phyloP scores from a whole-genome alignment of 2,113 vertebrate genomes.

The Cynoglossus semilaevis region DNA sequence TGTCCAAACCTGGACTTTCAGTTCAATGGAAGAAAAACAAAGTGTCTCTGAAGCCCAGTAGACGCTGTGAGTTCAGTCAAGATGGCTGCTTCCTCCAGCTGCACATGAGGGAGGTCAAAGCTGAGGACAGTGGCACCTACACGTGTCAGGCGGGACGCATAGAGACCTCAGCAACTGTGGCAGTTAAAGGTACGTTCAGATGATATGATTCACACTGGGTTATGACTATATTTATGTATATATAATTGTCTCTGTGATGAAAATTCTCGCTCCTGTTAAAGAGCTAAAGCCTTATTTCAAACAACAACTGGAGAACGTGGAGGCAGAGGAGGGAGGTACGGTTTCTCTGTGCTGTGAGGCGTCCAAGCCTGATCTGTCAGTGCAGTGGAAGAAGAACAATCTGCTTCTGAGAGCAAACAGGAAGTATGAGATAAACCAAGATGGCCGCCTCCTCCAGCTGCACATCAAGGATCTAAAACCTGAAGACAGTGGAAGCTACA shows the following conservation, averaged over 20 bases:
- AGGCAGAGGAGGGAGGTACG: slow-evolving; percentile 25
- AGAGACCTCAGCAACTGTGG: slow-evolving; percentile 38
- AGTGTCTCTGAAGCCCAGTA: slow-evolving; percentile 27
- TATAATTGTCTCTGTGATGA: not conserved
- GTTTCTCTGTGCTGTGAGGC: slow-evolving; percentile 54
- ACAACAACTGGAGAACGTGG: slow-evolving; percentile 32
- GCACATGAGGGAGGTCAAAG: slow-evolving; percentile 33
- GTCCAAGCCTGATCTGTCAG: slow-evolving; percentile 50
- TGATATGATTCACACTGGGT: too few relatives aligned
- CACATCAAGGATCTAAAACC: slow-evolving; percentile 51
- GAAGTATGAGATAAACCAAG: slow-evolving; percentile 72
- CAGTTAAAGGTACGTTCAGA: slow-evolving; percentile 14
- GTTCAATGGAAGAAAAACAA: slow-evolving; percentile 58
- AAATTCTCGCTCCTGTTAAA: slow-evolving; percentile 21
- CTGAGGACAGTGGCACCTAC: slow-evolving; percentile 58
- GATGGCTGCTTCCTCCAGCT: slow-evolving; percentile 50
- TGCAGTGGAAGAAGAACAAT: slow-evolving; percentile 67
- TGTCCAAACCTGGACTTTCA: slow-evolving; percentile 36
- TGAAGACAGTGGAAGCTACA: slow-evolving; percentile 56
- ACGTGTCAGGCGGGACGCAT: slow-evolving; percentile 40
- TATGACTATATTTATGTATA: too few relatives aligned
- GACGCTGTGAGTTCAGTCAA: slow-evolving; percentile 50
- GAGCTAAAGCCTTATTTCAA: slow-evolving; percentile 36
- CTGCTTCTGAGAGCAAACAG: slow-evolving; percentile 58
- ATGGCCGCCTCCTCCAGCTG: slow-evolving; percentile 51